Base-by-base conservation (phyloP, 1,140 invertebrate species). In the Lasioglossum albipes region DNA sequence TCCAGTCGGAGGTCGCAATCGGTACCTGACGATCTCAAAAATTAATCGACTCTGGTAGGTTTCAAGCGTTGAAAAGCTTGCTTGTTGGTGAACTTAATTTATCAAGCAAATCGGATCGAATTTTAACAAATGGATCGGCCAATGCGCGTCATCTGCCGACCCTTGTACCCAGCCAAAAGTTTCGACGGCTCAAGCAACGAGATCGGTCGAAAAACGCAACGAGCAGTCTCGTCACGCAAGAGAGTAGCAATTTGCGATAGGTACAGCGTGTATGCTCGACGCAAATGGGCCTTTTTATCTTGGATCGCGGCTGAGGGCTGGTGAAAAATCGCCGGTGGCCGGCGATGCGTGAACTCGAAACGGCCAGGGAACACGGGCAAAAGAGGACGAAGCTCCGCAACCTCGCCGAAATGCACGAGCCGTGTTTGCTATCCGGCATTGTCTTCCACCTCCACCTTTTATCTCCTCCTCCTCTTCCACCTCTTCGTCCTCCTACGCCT, bases 361-460 rank as follows among this genome's bases (percentile, higher is more conserved):
- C 70, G 27, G 31, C 18, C 61, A n/a, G 45, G 69, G 77, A 64
- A 64, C 41, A 65, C 67, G 42, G 42, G 49, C n/a, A 77, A 82
- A 83, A 73, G 78, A 73, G 20, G 66, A 22, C 20, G 57, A 54
- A 20, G 16, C 52, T 20, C 52, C 18, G 52, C 52, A 20, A 16
- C 52, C 52, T 20, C 57, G 57, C 57, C 45, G 61, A 52, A 72
- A 72, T 31, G 10, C 68, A 42, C 36, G 70, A 54, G 52, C 52
- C 3, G 52, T 54, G 41, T 62, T 73, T 67, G 74, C 79, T 85
- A 85, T 85, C 84, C 64, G 72, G 59, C 77, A 84, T 84, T 87
- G 86, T 87, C 82, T 87, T 85, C 73, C 59, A 49, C 45, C 45
- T 49, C 45, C 45, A 12, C 45, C 36, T 54, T 57, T 5, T 74